A percentile compares a stretch with the other conserved stretches of the same genome.
Evolutionary conservation across 1,140 invertebrate genomes (phyloP).

Genomic region (Atta colombica): DNA sequence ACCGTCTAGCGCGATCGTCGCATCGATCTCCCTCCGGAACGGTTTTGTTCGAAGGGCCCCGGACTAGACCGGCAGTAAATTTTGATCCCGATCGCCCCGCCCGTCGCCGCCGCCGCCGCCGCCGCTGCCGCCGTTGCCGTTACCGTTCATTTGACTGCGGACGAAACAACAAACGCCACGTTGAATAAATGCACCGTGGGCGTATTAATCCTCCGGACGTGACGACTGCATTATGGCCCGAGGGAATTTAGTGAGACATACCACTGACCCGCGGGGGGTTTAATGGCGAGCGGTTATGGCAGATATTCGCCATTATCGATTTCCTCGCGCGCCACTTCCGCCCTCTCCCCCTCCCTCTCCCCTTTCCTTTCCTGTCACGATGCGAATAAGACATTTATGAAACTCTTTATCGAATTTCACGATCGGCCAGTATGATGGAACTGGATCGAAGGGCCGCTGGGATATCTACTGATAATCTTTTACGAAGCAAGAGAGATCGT

Average conservation of each 20-base stretch:
- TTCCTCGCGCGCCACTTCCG: slow-evolving; percentile 37
- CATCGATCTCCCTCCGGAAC: slow-evolving; percentile 58
- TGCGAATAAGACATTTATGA: slow-evolving; percentile 49
- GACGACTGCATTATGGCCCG: slow-evolving; percentile 66
- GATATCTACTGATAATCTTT: slow-evolving; percentile 33
- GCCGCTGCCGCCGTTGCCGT: background rate
- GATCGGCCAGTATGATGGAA: slow-evolving; percentile 18
- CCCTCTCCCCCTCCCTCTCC: background rate
- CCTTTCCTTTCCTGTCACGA: slow-evolving; percentile 20
- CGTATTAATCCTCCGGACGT: slow-evolving; percentile 68
- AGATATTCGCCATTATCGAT: slow-evolving; percentile 64
- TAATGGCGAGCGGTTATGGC: slow-evolving; percentile 53
- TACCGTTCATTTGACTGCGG: slow-evolving; percentile 61
- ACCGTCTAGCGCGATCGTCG: slow-evolving; percentile 54
- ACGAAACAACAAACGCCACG: slow-evolving; percentile 67
- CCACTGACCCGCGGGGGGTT: slow-evolving; percentile 33
- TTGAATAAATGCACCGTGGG: slow-evolving; percentile 65
- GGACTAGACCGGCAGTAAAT: slow-evolving; percentile 58
- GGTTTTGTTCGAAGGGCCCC: slow-evolving; percentile 61
- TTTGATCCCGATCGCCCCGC: slow-evolving; percentile 43
- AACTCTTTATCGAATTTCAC: slow-evolving; percentile 42
- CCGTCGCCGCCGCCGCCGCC: background rate
- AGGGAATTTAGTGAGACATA: slow-evolving; percentile 60
- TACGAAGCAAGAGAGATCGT: background rate
- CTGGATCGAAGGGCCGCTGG: slow-evolving; percentile 43